Percentiles rank a stretch among this genome's conserved stretches.
Evolutionary conservation across 2,888 invertebrate species (phyloP).

Genomic region (Periphyllus acericola): DNA sequence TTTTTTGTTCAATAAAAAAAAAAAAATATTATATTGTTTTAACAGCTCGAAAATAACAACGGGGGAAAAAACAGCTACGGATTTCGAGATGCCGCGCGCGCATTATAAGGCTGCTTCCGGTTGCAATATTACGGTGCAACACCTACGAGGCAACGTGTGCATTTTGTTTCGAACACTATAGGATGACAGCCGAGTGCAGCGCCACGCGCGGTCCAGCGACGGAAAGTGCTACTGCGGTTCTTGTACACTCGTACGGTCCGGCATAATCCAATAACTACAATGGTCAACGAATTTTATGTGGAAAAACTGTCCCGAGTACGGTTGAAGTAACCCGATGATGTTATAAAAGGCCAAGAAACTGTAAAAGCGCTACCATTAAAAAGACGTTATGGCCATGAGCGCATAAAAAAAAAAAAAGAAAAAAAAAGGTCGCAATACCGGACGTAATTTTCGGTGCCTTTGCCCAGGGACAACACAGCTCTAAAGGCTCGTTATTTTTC

Average conservation of each 20-base stretch:
- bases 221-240: too few species aligned
- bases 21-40: too few species aligned
- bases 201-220: neutral
- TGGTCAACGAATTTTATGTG: constrained; percentile 52
- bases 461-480: constrained; percentile 26
- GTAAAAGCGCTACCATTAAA: constrained; percentile 61
- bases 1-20: too few species aligned
- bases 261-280: constrained; percentile 47
- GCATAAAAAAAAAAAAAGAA: constrained; percentile 36
- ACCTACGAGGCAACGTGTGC: too few species aligned
- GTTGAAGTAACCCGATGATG: constrained; percentile 59
- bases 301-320: constrained; percentile 52
- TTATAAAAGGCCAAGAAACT: constrained; percentile 57
- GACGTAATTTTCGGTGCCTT: constrained; percentile 61
- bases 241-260: neutral
- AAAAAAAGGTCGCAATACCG: constrained; percentile 47
- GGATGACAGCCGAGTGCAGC: neutral
- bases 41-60: too few species aligned
- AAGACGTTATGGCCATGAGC: constrained; percentile 50
- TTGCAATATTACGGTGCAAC: too few species aligned
- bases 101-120: too few species aligned
- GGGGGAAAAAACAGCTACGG: too few species aligned
- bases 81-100: too few species aligned
- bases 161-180: too few species aligned
- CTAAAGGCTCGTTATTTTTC: constrained; percentile 58